A percentile compares a stretch with the other conserved stretches of the same genome.
phyloP scores from a whole-genome alignment of 92 coral and sea anemone genomes.

The Palythoa heliodiscus region DNA sequence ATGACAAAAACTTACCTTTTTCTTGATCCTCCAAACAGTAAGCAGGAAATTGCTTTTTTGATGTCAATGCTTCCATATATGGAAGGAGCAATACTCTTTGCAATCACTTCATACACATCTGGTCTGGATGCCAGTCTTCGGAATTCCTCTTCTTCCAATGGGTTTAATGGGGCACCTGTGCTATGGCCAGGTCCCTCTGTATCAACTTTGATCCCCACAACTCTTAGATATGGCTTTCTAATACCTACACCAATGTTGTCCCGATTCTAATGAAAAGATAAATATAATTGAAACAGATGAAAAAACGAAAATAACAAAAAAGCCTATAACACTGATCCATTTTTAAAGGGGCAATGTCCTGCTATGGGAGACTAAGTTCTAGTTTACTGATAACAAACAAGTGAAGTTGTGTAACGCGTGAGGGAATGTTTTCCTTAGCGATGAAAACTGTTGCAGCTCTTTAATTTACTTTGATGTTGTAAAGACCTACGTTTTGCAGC shows the following conservation, averaged over 20 bases:
- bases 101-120: slow-evolving; percentile 84
- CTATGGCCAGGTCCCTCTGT: slow-evolving; percentile 97
- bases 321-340: too few species aligned
- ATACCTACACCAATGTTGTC: slow-evolving; percentile 93
- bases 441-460: too few species aligned
- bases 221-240: slow-evolving; percentile 94
- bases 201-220: slow-evolving; percentile 92
- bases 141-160: slow-evolving; percentile 92
- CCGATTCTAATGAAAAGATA: slow-evolving; percentile 36
- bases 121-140: slow-evolving; percentile 81
- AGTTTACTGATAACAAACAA: too few species aligned
- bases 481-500: too few species aligned
- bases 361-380: too few species aligned
- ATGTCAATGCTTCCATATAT: slow-evolving; percentile 95
- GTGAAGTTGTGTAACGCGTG: too few species aligned
- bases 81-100: slow-evolving; percentile 98
- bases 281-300: neutral
- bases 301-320: too few species aligned
- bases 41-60: slow-evolving; percentile 94
- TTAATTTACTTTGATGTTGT: too few species aligned
- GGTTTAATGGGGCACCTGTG: slow-evolving; percentile 69
- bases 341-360: too few species aligned
- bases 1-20: slow-evolving; percentile 66
- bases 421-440: too few species aligned
- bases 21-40: slow-evolving; percentile 97